phyloP scores from a whole-genome alignment of 2,888 invertebrate species.

The Xestia xanthographa region DNA sequence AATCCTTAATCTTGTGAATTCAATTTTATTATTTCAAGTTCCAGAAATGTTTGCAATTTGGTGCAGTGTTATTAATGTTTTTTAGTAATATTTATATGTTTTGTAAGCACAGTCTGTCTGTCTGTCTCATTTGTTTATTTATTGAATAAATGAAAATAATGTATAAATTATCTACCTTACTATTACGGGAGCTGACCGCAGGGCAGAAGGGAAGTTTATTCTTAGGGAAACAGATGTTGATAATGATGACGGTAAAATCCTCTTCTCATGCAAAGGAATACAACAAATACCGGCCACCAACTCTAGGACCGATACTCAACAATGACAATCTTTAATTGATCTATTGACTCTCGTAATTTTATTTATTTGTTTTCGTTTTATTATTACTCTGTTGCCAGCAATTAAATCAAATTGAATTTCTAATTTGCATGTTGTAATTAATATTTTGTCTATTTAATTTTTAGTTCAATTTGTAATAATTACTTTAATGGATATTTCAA shows the following conservation, averaged over 20 bases:
- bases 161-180: neutral
- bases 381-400: too few species aligned
- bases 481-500: too few species aligned
- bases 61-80: neutral
- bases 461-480: too few species aligned
- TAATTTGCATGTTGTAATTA: too few species aligned
- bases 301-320: neutral
- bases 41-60: conserved; percentile 25
- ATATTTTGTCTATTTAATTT: too few species aligned
- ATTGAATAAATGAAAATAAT: neutral
- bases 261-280: neutral
- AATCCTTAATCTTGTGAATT: conserved; percentile 40
- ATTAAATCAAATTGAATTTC: too few species aligned
- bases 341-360: neutral
- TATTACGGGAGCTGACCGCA: too few species aligned
- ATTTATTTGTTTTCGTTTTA: too few species aligned
- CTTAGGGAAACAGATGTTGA: neutral
- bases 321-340: neutral
- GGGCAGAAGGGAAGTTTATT: neutral
- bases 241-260: neutral
- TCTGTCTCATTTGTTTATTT: too few species aligned
- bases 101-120: neutral
- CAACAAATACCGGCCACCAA: neutral
- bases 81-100: neutral
- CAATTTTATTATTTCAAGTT: conserved; percentile 18